Evolutionary conservation across 2,797 vertebrate species (phyloP), one percentile per base, ranked within the genome.

Genomic region (Peromyscus eremicus): DNA sequence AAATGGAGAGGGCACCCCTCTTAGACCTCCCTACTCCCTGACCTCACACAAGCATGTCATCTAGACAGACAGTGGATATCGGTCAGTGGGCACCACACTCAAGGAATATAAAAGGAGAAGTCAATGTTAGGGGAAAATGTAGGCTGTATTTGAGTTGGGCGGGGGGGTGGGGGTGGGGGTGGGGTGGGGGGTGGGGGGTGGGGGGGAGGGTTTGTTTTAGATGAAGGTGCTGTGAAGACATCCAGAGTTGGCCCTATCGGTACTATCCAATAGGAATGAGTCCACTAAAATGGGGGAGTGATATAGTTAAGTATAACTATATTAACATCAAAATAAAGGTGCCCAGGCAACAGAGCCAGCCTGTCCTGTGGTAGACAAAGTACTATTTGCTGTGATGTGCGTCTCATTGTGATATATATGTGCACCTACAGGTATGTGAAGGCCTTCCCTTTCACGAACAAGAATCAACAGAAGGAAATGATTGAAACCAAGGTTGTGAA

Each of bases 401-500:
- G 34, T 97, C 96, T 95, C 55, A 86, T 80, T 97, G 32, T 85
- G 3, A 52, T 92, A 92, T 70, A 64, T 66, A 66, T 96, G 96
- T 95, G 19, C 90, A 12, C 95, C 93, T 76, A 68, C 96, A 99
- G 99, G 97, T 99, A 99, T 96, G 98, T 98, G 97, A 98, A 98
- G 92, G 97, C 97, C 16, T 98, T 98, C 80, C 98, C 98, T 52
- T 98, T 99, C 97, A 98, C 98, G 60, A 98, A 97, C 90, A 99
- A 98, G 95, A 97, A 97, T 70, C 97, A 98, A 71, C 97, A 98
- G 97, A 99, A 99, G 96, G 99, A 99, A 98, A 95, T 94, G 76
- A 98, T 98, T 90, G 98, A 98, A 98, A 98, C 98, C 68, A 98
- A 98, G 96, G 97, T 97, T 87, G 97, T 99, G 43, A 99, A 98